Base-by-base conservation (phyloP, 1,140 invertebrate genomes). In the Papilio helenus region DNA sequence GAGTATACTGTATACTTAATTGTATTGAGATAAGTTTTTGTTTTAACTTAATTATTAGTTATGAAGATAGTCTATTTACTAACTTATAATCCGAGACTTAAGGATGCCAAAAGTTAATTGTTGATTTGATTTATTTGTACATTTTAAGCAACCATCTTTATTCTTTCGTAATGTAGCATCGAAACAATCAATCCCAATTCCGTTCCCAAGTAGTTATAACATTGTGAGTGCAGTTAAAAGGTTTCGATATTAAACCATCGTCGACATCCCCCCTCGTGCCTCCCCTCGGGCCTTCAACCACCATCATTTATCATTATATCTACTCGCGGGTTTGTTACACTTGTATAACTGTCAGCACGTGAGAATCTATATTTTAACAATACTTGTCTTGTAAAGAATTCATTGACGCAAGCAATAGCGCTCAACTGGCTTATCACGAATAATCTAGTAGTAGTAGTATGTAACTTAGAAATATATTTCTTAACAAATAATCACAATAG, bases 221-320 rank as follows among this genome's bases (percentile, higher is more conserved):
- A 58, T 65, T 77, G 39, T 74, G 12, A 51, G 44, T 74, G 55
- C 55, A 77, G 55, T 77, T 77, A 77, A 77, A 77, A 77, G 76
- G 76, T 77, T 76, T 76, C 46, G 73, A 51, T 55, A 58, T 76
- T 58, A 58, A 76, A 76, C 73, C 73, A 76, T 58, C 26, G 26
- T 58, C 51, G 61, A 68, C 14, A 68, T 5, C 44, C 44, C 49
- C 74, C 74, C 74, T 39, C 23, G 44, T 20, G 4, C 18, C 42
- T 23, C 39, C 20, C 23, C 51, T 51, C 73, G 9, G 7, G 3
- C 20, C 14, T 42, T 39, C 74, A 39, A 29, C 46, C 49, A 29
- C 74, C 74, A 39, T 58, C 51, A 58, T 76, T 76, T 55, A 76
- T 76, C 74, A 76, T 58, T 29, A 29, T 58, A 58, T 58, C 72